A percentile compares a stretch with the other conserved stretches of the same genome.
Conservation (phyloP, 2,888 invertebrate species). For the Gymnocheta viridis region DNA sequence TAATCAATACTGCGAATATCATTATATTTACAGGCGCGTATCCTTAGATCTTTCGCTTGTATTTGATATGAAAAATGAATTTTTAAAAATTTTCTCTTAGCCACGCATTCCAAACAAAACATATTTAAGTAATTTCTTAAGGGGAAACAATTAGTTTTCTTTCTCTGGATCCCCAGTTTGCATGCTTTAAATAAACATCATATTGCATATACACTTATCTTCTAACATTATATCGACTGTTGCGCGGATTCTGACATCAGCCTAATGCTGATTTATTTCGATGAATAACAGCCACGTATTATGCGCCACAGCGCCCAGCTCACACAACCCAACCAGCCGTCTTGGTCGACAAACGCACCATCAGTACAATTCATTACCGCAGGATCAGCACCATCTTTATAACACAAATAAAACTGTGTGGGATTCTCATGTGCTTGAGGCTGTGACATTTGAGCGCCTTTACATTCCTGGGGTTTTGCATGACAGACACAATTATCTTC, state of each 20-base stretch:
- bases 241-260: neutral
- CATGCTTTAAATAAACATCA: too few species aligned
- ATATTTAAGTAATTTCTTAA: too few species aligned
- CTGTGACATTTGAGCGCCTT: slow-evolving; percentile 63
- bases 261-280: neutral
- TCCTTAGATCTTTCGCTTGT: too few species aligned
- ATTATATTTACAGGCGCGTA: too few species aligned
- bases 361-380: slow-evolving; percentile 60
- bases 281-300: slow-evolving; percentile 57
- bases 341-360: slow-evolving; percentile 70
- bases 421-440: slow-evolving; percentile 70
- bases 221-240: neutral
- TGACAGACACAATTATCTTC: slow-evolving; percentile 66
- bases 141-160: too few species aligned
- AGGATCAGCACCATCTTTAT: slow-evolving; percentile 45
- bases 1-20: too few species aligned
- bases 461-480: slow-evolving; percentile 36
- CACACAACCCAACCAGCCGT: slow-evolving; percentile 72
- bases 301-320: slow-evolving; percentile 71
- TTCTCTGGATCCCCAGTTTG: too few species aligned
- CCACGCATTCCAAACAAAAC: too few species aligned
- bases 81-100: too few species aligned
- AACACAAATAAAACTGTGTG: slow-evolving; percentile 71
- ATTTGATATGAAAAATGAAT: too few species aligned
- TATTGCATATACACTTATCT: neutral